These are phyloP conservation scores for Allolobophora icterica DNA, from an alignment of 2,888 invertebrate species.

Conservation along the genomic window DNA sequence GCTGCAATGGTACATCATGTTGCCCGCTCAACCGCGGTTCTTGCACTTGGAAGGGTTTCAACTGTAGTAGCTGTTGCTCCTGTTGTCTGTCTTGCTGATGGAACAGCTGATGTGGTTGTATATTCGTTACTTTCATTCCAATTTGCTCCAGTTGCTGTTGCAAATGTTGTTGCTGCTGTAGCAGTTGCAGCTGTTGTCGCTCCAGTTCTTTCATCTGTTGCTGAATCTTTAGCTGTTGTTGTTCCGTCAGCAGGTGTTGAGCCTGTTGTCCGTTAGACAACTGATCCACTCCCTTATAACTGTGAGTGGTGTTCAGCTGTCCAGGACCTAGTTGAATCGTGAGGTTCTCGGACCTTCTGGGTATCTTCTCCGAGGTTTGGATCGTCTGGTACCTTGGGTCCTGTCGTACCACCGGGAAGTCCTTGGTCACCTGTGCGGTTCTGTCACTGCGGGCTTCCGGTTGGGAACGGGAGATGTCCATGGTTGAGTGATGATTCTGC, in stretches of 20 bases:
- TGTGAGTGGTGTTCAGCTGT: not conserved
- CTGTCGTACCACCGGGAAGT: no score
- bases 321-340: not conserved
- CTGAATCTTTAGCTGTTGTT: not conserved
- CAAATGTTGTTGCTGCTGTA: not conserved
- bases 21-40: not conserved
- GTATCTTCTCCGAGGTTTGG: not conserved
- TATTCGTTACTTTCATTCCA: not conserved
- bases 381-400: no score
- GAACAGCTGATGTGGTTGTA: not conserved
- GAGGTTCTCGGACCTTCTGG: not conserved
- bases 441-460: no score
- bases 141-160: not conserved
- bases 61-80: not conserved
- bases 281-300: not conserved
- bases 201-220: constrained; percentile 6
- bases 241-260: no score
- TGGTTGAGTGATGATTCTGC: not conserved
- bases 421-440: no score
- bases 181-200: not conserved
- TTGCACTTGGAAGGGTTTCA: not conserved
- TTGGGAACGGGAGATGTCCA: not conserved
- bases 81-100: not conserved
- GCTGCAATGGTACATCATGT: not conserved
- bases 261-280: not conserved